These are phyloP conservation scores for Lamellibrachia satsuma DNA, from an alignment of 2,888 invertebrate genomes.

Conservation along the genomic window DNA sequence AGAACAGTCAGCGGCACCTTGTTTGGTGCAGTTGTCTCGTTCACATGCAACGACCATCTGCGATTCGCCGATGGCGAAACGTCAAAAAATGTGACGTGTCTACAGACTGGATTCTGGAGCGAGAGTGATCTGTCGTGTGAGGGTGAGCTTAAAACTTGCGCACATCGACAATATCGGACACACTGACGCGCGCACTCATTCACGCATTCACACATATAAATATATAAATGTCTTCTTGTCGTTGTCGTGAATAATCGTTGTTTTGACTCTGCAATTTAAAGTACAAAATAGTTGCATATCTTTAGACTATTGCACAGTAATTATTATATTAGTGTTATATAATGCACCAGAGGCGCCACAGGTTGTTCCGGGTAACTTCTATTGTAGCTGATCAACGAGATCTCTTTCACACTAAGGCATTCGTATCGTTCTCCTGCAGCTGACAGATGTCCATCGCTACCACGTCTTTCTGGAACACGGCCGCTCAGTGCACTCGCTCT, in stretches of 20 bases:
- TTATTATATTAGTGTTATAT: no score
- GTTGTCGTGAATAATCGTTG: no score
- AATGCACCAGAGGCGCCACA: no score
- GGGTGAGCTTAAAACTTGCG: not conserved
- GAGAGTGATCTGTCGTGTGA: not conserved
- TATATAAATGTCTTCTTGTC: no score
- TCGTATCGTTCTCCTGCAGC: not conserved
- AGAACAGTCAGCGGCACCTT: not conserved
- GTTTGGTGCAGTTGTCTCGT: not conserved
- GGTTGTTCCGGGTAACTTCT: no score
- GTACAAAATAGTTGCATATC: no score
- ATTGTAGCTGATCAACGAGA: no score
- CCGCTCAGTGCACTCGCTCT: not conserved
- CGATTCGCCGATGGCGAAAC: not conserved
- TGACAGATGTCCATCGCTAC: not conserved
- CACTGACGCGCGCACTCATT: no score
- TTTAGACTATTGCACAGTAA: no score
- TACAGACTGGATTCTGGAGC: not conserved
- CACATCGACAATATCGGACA: no score
- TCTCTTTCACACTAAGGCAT: not conserved
- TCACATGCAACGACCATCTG: not conserved
- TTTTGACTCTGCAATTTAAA: no score
- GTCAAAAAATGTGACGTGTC: not conserved
- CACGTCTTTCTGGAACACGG: not conserved
- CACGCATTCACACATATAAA: no score